A percentile compares a stretch with the other conserved stretches of the same genome.
Conservation (phyloP, 2,888 invertebrate species). For the Daptonema setosum region DNA sequence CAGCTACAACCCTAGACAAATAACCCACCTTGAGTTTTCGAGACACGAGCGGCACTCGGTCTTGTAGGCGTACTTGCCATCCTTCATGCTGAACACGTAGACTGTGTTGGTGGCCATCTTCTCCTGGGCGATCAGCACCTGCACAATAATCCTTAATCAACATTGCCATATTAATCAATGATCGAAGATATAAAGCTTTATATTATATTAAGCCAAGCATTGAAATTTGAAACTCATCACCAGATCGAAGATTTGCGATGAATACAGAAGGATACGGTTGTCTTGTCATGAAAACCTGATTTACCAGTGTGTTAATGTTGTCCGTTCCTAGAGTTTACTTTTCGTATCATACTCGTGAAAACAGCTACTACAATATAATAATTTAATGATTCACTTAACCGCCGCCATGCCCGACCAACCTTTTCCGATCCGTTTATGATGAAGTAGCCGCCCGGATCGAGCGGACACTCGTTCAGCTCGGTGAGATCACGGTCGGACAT, state of each 20-base stretch:
- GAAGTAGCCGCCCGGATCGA: slow-evolving; percentile 95
- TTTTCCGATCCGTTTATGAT: slow-evolving; percentile 99
- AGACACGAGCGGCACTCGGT: slow-evolving; percentile 86
- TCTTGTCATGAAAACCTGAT: too few species aligned
- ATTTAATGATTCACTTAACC: too few species aligned
- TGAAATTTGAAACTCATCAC: too few species aligned
- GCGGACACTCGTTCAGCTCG: slow-evolving; percentile 92
- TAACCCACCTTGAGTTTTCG: slow-evolving; percentile 46
- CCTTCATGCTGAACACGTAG: slow-evolving; percentile 98
- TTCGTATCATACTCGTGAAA: too few species aligned
- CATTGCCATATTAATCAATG: slow-evolving; percentile 2
- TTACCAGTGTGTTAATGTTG: too few species aligned
- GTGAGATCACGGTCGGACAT: slow-evolving; percentile 94
- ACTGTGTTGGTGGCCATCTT: slow-evolving; percentile 99
- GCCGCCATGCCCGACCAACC: slow-evolving; percentile 66
- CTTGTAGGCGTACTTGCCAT: slow-evolving; percentile 94
- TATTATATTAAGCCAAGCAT: too few species aligned
- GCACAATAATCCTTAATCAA: too few species aligned
- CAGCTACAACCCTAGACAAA: too few species aligned
- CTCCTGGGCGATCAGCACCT: slow-evolving; percentile 87
- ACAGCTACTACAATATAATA: too few species aligned
- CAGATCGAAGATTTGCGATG: too few species aligned
- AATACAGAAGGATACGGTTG: too few species aligned
- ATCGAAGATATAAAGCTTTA: background rate
- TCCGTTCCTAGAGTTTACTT: too few species aligned